Conservation (phyloP, 1,140 invertebrate genomes). For the Caerostris darwini region DNA sequence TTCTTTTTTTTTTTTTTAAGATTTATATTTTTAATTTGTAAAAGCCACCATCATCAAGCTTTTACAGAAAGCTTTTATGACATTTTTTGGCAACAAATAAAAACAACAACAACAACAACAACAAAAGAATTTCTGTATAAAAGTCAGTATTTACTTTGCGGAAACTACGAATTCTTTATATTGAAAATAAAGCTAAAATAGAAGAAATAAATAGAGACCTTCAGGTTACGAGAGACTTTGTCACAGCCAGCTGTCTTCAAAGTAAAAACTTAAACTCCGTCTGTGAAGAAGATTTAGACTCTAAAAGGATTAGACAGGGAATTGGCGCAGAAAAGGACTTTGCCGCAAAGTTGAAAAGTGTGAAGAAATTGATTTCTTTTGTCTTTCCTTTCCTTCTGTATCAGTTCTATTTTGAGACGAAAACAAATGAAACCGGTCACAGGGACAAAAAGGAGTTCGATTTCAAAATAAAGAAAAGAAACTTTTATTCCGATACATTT, state of each 20-base stretch:
- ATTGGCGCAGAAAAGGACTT: neutral
- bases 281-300: neutral
- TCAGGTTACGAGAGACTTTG: neutral
- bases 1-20: no score
- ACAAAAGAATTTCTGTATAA: no score
- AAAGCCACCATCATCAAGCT: no score
- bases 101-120: no score
- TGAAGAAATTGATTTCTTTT: slow-evolving; percentile 20
- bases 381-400: neutral
- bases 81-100: no score
- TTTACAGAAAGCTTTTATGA: no score
- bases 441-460: neutral
- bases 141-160: no score
- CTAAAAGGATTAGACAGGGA: neutral
- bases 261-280: neutral
- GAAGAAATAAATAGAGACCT: neutral
- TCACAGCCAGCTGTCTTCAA: neutral
- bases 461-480: neutral
- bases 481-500: slow-evolving; percentile 2
- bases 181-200: no score
- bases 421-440: neutral
- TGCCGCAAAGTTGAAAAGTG: neutral
- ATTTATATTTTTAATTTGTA: no score
- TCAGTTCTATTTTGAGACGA: neutral
- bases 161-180: no score